These are phyloP conservation scores for Pseudorhombus dupliciocellatus DNA, from an alignment of 2,113 vertebrate genomes.

Conservation along the genomic window DNA sequence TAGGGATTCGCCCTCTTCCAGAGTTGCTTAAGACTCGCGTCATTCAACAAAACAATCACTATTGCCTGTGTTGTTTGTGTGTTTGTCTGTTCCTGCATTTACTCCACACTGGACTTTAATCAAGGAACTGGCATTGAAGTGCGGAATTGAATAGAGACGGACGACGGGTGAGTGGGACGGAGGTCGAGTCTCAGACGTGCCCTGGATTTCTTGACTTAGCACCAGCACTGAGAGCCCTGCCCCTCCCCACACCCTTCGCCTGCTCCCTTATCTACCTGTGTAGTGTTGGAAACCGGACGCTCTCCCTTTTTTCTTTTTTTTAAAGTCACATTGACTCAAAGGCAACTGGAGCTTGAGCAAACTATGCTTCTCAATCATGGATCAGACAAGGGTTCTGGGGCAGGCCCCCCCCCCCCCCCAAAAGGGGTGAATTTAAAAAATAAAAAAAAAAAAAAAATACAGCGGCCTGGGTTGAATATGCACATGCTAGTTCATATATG, in stretches of 20 bases:
- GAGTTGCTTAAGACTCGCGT: conserved; percentile 68
- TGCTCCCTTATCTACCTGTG: conserved; percentile 63
- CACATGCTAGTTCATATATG: conserved; percentile 80
- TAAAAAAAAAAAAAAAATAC: conserved; percentile 36
- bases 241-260: conserved; percentile 36
- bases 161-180: conserved; percentile 19
- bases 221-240: conserved; percentile 68
- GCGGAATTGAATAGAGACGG: conserved; percentile 18
- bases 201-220: conserved; percentile 54
- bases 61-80: conserved; percentile 75
- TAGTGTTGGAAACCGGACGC: conserved; percentile 63
- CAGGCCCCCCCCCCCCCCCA: conserved; percentile 32
- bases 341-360: conserved; percentile 65
- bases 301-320: conserved; percentile 19
- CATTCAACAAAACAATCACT: conserved; percentile 81
- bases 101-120: conserved; percentile 77
- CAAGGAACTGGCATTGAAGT: conserved; percentile 54
- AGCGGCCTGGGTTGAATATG: conserved; percentile 89
- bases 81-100: conserved; percentile 67
- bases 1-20: conserved; percentile 64
- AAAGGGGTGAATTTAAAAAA: conserved; percentile 46
- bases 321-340: conserved; percentile 54
- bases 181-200: conserved; percentile 55
- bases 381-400: conserved; percentile 54
- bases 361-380: conserved; percentile 69